Evolutionary conservation across 64 coral and sea anemone species (phyloP), one percentile per base, ranked within the genome.

Genomic region (Pocillopora verrucosa): DNA sequence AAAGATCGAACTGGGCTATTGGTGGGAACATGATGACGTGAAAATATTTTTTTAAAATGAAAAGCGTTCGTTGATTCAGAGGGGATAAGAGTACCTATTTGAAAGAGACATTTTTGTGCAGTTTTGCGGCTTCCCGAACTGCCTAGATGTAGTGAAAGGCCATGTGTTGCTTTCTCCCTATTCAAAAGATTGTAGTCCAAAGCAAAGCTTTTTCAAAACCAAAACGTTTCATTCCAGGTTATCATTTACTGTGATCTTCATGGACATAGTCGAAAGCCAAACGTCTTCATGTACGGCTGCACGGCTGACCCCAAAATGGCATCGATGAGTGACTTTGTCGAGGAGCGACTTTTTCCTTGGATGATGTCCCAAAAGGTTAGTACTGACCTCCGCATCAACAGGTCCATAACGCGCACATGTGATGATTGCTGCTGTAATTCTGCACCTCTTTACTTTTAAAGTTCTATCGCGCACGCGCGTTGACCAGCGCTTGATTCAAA

Each of bases 241-340:
- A 93, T 93, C 20, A 95, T 99, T 16, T 99, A 99, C 65, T 99
- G 97, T 78, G 97, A 99, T 80, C 62, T 99, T 0, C 97, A 99
- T 68, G 97, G 97, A 5, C 97, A 99, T 61, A 99, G 97, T 11
- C 97, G 97, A 10, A 99, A 99, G 60, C 97, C 97, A 15, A 99
- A 99, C 25, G 97, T 99, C 38, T 99, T 99, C 60, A 99, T 99
- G 97, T 99, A 99, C 34, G 97, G 97, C 2, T 99, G 97, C 84
- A 99, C 97, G 16, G 88, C 94, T 38, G 94, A 99, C 37, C 91
- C 78, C 30, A 99, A 91, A 56, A 89, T 91, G 94, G 74, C 41
- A 59, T 92, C 90, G 65, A 87, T 89, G 92, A 93, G 83, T 1
- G 81, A 89, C 72, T 94, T 97, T 73, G 58, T 97, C 38, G 82